Percentiles rank a stretch among this genome's conserved stretches.
Conservation (phyloP, 2,888 invertebrate species). For the Orthosia gracilis region DNA sequence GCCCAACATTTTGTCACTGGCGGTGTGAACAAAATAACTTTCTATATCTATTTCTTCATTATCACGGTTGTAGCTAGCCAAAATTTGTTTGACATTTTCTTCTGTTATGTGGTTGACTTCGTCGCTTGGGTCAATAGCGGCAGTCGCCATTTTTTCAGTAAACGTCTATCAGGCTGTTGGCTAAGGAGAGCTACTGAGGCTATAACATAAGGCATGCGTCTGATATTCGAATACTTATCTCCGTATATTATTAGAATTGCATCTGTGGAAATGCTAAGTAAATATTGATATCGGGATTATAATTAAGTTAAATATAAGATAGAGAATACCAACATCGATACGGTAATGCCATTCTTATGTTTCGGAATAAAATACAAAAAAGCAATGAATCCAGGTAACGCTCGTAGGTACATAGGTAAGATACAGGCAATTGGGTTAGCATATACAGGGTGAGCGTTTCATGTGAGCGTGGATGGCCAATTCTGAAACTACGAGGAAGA, state of each 20-base stretch:
- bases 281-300: constrained; percentile 48
- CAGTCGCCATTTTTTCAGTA: constrained; percentile 40
- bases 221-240: constrained; percentile 12
- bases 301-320: constrained; percentile 44
- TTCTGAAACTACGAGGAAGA: no score
- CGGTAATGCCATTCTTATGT: constrained; percentile 14
- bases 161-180: neutral
- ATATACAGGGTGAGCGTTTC: no score
- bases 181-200: neutral
- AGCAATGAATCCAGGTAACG: neutral
- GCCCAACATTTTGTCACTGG: constrained; percentile 87
- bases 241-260: constrained; percentile 1
- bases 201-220: constrained; percentile 3
- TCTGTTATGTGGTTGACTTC: constrained; percentile 68
- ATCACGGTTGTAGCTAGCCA: constrained; percentile 69
- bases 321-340: constrained; percentile 8
- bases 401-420: neutral
- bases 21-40: constrained; percentile 74
- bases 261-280: constrained; percentile 23
- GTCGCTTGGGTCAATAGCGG: constrained; percentile 5
- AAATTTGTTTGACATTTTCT: constrained; percentile 76
- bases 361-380: constrained; percentile 7
- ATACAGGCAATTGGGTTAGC: neutral
- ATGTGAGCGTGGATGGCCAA: no score
- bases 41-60: constrained; percentile 67